phyloP scores from a whole-genome alignment of 2,888 invertebrate species.

The Bombylius discolor region DNA sequence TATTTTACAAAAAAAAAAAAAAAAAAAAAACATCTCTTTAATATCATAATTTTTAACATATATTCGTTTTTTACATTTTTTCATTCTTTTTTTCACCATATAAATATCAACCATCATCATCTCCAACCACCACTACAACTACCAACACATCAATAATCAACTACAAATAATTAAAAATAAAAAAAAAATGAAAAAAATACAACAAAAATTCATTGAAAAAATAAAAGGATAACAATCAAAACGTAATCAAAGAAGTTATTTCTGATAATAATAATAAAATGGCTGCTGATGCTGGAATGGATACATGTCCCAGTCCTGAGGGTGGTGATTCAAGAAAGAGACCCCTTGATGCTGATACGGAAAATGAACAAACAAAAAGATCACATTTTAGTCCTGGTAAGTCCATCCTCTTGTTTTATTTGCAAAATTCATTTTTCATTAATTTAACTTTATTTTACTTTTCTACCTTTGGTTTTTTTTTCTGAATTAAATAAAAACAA shows the following conservation, averaged over 20 bases:
- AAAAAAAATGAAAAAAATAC: background rate
- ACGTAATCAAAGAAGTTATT: constrained; percentile 1
- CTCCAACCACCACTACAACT: too few relatives aligned
- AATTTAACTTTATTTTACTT: too few relatives aligned
- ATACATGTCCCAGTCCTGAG: constrained; percentile 88
- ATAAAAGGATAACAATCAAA: constrained; percentile 4
- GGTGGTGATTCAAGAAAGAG: constrained; percentile 78
- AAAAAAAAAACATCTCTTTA: background rate
- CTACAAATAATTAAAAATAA: background rate
- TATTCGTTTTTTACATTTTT: background rate
- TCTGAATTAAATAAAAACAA: too few relatives aligned
- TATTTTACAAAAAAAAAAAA: too few relatives aligned
- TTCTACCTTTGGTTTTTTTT: too few relatives aligned
- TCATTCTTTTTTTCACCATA: background rate
- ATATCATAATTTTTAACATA: background rate
- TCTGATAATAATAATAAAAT: constrained; percentile 36
- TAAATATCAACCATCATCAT: background rate
- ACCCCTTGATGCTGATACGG: constrained; percentile 74
- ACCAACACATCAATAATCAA: too few relatives aligned
- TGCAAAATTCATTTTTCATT: too few relatives aligned
- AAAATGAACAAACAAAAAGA: constrained; percentile 78
- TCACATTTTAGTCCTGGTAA: constrained; percentile 86
- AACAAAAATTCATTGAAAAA: background rate
- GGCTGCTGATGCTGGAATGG: constrained; percentile 89
- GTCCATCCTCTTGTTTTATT: constrained; percentile 17